These are phyloP conservation scores for Prochilodus magdalenae DNA, from an alignment of 2,113 vertebrate species.

Conservation along the genomic window DNA sequence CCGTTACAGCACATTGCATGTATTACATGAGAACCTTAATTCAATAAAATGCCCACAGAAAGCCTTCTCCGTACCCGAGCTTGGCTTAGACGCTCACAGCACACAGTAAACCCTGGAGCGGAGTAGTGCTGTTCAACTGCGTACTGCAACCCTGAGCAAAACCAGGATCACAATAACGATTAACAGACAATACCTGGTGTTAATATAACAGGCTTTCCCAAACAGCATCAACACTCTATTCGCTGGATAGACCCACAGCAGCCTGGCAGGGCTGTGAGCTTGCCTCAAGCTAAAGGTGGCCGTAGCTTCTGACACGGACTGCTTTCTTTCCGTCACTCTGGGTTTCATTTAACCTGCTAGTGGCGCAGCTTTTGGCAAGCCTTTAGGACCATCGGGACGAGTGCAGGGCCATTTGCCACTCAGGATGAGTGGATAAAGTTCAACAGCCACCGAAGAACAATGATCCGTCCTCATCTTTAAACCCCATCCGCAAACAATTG, in stretches of 20 bases:
- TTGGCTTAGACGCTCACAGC: too few relatives aligned
- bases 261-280: not conserved
- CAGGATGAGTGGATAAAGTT: not conserved
- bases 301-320: too few relatives aligned
- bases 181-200: too few relatives aligned
- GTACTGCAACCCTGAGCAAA: too few relatives aligned
- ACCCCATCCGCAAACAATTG: not conserved
- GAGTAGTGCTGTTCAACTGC: too few relatives aligned
- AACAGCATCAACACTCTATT: not conserved
- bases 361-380: not conserved
- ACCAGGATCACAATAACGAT: too few relatives aligned
- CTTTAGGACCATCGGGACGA: not conserved
- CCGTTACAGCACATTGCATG: too few relatives aligned
- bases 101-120: too few relatives aligned
- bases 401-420: not conserved
- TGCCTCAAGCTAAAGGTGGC: not conserved
- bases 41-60: too few relatives aligned
- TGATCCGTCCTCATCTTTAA: not conserved
- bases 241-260: not conserved
- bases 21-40: too few relatives aligned
- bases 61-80: too few relatives aligned
- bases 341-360: not conserved
- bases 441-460: not conserved
- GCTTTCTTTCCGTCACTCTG: not conserved
- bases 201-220: too few relatives aligned